phyloP scores from a whole-genome alignment of 2,113 vertebrate genomes.

The Eurypyga helias region DNA sequence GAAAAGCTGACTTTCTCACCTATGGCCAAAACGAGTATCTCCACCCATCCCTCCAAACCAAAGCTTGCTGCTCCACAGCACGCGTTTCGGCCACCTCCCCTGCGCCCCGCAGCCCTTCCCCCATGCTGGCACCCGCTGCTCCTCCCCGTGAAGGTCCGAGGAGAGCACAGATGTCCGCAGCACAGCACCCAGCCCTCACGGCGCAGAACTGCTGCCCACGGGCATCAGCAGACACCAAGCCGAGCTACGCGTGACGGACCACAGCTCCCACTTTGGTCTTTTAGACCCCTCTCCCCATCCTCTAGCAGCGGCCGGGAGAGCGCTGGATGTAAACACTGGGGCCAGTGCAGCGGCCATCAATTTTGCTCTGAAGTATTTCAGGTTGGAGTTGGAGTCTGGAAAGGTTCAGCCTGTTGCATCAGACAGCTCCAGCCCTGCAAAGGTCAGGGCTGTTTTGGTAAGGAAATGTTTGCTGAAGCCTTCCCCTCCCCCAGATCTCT shows the following conservation, averaged over 20 bases:
- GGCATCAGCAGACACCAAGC: accelerated
- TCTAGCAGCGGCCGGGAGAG: accelerated
- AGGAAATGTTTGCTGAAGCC: constrained; percentile 5
- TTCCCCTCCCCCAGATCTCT: not conserved
- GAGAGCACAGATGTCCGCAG: accelerated
- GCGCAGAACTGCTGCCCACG: accelerated
- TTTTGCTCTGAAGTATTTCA: constrained; percentile 9
- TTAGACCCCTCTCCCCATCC: not conserved
- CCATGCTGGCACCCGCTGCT: accelerated
- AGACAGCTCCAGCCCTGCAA: constrained; percentile 39
- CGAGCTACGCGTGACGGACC: accelerated
- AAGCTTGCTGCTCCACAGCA: accelerated
- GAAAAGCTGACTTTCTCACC: not conserved
- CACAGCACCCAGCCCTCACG: not conserved
- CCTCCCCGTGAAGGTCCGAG: too few relatives aligned
- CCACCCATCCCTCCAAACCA: not conserved
- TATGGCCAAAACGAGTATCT: not conserved
- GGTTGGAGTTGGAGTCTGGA: constrained; percentile 14
- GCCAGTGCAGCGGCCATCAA: not conserved
- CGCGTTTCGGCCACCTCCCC: accelerated
- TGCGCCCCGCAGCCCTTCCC: not conserved
- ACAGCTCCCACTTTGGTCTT: not conserved
- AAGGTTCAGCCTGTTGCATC: constrained; percentile 51
- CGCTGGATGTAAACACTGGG: not conserved
- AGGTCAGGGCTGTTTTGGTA: constrained; percentile 44